Conservation (phyloP, 2,113 vertebrate species). For the Ctenomys sociabilis region DNA sequence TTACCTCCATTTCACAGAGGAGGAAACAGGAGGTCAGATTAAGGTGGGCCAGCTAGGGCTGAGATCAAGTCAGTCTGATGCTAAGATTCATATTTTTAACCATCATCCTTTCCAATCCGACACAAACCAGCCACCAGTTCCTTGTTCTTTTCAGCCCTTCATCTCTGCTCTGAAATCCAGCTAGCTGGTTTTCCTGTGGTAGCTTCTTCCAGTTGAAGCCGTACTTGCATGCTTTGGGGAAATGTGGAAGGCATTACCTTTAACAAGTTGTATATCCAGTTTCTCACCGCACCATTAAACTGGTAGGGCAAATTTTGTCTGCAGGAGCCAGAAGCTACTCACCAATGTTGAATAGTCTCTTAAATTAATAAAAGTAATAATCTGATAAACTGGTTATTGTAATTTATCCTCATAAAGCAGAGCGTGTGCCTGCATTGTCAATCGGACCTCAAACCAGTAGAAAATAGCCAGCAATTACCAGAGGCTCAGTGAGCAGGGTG, state of each 20-base stretch:
- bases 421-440: slow-evolving; percentile 47
- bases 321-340: slow-evolving; percentile 63
- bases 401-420: slow-evolving; percentile 61
- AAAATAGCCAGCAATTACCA: slow-evolving; percentile 70
- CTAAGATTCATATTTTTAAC: neutral
- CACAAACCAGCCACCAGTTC: neutral
- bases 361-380: slow-evolving; percentile 71
- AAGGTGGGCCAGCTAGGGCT: neutral
- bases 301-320: slow-evolving; percentile 23
- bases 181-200: neutral
- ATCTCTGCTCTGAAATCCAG: neutral
- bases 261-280: neutral
- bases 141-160: neutral
- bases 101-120: neutral
- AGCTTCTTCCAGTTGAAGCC: neutral
- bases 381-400: slow-evolving; percentile 67
- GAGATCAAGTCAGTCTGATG: neutral
- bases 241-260: neutral
- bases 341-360: slow-evolving; percentile 40
- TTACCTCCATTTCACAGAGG: neutral
- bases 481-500: slow-evolving; percentile 25
- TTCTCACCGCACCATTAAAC: neutral
- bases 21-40: neutral
- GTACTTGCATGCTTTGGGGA: neutral
- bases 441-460: neutral